A percentile compares a stretch with the other conserved stretches of the same genome.
phyloP scores from a whole-genome alignment of 2,113 vertebrate genomes.

The Chionis minor region DNA sequence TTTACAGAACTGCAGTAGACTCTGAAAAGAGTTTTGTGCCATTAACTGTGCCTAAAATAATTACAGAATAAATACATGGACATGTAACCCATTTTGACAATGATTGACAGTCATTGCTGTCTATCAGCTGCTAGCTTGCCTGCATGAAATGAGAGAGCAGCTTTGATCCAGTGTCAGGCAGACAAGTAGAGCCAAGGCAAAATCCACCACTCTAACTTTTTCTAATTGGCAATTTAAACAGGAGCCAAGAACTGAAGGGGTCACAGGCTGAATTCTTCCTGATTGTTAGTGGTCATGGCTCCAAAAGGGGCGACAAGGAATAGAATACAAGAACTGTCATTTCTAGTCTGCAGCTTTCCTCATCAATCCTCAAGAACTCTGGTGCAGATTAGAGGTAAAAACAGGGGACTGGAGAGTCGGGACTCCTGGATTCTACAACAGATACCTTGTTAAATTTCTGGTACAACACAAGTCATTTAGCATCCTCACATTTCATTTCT shows the following conservation, averaged over 20 bases:
- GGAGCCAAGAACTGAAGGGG: neutral
- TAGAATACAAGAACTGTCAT: neutral
- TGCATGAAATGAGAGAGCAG: neutral
- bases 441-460: neutral
- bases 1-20: neutral
- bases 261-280: neutral
- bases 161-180: conserved; percentile 11
- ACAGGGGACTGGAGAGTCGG: neutral
- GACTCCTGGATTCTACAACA: neutral
- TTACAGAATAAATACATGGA: conserved; percentile 20
- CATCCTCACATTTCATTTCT: neutral
- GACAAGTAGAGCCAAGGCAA: neutral
- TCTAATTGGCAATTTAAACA: conserved; percentile 30
- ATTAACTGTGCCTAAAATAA: neutral
- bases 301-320: neutral
- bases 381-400: neutral
- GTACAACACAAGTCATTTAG: neutral
- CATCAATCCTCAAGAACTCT: neutral
- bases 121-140: neutral
- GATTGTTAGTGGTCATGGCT: neutral
- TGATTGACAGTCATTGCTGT: neutral
- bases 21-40: neutral
- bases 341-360: neutral
- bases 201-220: neutral
- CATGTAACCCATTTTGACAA: neutral